Base-by-base conservation (phyloP, 2,888 invertebrate species). In the Seira musarum region DNA sequence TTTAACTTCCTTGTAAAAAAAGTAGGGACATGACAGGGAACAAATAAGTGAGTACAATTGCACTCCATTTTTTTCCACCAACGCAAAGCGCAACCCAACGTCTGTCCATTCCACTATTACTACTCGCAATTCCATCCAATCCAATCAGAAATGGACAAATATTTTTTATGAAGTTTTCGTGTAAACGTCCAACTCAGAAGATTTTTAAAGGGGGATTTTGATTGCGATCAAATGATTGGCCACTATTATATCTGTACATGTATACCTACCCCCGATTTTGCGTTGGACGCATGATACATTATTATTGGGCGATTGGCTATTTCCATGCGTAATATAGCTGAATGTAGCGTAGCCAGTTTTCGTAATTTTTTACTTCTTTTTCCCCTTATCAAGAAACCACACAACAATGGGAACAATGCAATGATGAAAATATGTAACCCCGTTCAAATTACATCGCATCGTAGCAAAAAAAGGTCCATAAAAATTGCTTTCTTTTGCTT, bases 1-100 rank as follows among this genome's bases (percentile, higher is more conserved):
- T n/a, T n/a, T n/a, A n/a, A n/a, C n/a, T n/a, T n/a, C n/a, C n/a
- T n/a, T n/a, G n/a, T n/a, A n/a, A n/a, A n/a, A 65, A 30, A 73
- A 60, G 60, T 68, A 79, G 65, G 66, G 72, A 79, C 79, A 79
- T 72, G 79, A 79, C 79, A 73, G 68, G 63, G 73, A 72, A 79
- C 79, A 79, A 79, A 73, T 72, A 79, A 79, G 71, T 79, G 71
- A 66, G 53, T 60, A 19, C 68, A 15, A 10, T 22, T 15, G 46
- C 30, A 35, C 6, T n/a, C 30, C 6, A 8, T 65, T 65, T 8
- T 30, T 19, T 65, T 10, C 17, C 25, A 3, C 24, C 13, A 22
- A 60, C 17, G 60, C 25, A 15, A 49, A 74, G 25, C n/a, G 61
- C 21, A 60, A 35, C 19, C 6, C 19, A 35, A 30, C 61, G 24